These are phyloP conservation scores for Passer domesticus DNA, from an alignment of 2,113 vertebrate genomes.

Conservation along the genomic window DNA sequence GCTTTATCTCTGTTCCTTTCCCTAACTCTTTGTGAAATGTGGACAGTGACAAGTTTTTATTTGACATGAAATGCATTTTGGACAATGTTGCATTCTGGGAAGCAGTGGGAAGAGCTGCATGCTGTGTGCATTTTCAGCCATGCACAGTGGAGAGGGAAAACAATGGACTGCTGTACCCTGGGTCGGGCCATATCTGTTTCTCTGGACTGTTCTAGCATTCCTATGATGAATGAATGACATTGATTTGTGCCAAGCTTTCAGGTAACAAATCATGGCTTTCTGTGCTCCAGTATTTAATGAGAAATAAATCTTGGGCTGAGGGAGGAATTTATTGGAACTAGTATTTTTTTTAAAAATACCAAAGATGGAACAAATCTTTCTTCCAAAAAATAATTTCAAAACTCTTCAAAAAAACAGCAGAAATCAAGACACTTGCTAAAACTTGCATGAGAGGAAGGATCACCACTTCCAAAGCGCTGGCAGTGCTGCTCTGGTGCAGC, in stretches of 20 bases:
- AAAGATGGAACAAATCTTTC: not conserved
- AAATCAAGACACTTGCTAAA: not conserved
- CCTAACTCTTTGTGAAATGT: not conserved
- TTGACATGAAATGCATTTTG: not conserved
- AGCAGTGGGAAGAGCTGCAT: not conserved
- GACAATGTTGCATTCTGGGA: not conserved
- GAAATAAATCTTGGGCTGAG: not conserved
- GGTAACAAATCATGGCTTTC: not conserved
- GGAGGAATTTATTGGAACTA: not conserved
- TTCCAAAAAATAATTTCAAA: not conserved
- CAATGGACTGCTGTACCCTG: accelerated
- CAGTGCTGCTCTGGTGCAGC: not conserved
- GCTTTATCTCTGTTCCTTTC: not conserved
- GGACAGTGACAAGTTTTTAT: not conserved
- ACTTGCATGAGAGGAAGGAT: not conserved
- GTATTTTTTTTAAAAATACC: not conserved
- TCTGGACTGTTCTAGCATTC: not conserved
- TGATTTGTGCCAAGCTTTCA: not conserved
- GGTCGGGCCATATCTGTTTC: not conserved
- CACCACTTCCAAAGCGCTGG: not conserved
- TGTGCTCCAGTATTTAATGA: not conserved
- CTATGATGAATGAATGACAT: not conserved
- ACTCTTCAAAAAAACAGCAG: not conserved
- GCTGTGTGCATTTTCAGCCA: accelerated
- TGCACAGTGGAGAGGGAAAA: too few relatives aligned